Evolutionary conservation across 2,113 vertebrate species (phyloP), one percentile per base, ranked within the genome.

Genomic region (Paramisgurnus dabryanus): DNA sequence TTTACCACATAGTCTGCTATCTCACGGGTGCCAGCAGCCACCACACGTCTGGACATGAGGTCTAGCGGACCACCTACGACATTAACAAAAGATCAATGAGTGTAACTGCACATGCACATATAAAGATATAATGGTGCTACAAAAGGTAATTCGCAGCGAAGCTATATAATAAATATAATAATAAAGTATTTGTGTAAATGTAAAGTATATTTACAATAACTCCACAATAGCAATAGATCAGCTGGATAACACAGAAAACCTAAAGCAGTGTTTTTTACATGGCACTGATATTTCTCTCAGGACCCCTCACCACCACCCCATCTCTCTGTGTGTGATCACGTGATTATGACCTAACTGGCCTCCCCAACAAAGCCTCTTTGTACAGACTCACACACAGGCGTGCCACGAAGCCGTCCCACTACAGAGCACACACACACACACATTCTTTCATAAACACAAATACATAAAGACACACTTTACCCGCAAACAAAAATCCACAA

Each of bases 11-110:
- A 90, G 78, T 80, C 86, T 0, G 95, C 95, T 89, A 96, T 90
- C 86, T 95, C 94, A 34, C 78, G 87, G 3, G 94, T 94, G 69
- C 95, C 93, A 0, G 95, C 95, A 27, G 95, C 95, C n/a, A 96
- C 84, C 65, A 96, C 94, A 63, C 94, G 90, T 78, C 95, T 93
- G 17, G 95, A 94, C 95, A 96, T 96, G 41, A 96, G 93, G 85
- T 96, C 95, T 34, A 96, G 90, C 60, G 95, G 93, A 69, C 93
- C 94, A 3, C 95, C 95, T 96, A 86, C 41, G 57, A 89, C 84
- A 82, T 87, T 53, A 92, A 5, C 68, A 57, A 22, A 8, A 71
- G 1, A 72, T 15, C n/a, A 18, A 18, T 58, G n/a, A 8, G 55
- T 7, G 5, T n/a, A 58, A 58, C 6, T 58, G n/a, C 80, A 65